Base-by-base conservation (phyloP, 2,113 vertebrate genomes). In the Fregetta grallaria region DNA sequence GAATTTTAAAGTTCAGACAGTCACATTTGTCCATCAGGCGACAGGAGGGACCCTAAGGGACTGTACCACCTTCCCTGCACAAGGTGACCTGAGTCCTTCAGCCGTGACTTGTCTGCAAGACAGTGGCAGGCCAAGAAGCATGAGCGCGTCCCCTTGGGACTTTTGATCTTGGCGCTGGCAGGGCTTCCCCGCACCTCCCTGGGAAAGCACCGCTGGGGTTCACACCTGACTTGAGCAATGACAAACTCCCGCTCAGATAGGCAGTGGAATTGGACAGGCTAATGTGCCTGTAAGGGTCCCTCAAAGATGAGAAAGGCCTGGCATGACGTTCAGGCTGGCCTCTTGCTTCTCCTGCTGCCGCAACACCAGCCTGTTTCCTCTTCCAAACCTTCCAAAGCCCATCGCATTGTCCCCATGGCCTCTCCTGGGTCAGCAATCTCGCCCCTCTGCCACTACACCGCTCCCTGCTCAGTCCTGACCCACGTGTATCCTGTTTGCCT, bases 361-460 rank as follows among this genome's bases (percentile, higher is more conserved):
- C 30, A 67, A 29, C 26, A 62, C 34, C 36, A 53, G 23, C 18
- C 30, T 36, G 15, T 73, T 84, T 45, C 36, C 22, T 75, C 73
- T 92, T 85, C 67, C 38, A 61, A 27, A n/a, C 42, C 20, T 72
- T 23, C 62, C 50, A 84, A 70, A 86, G 6, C 4, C 42, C 32
- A 30, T 55, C 4, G 1, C 15, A 22, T 38, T 1, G 0, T 50
- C 29, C 26, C 42, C 26, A 3, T 45, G 38, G 40, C 20, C 12
- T 86, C 72, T 62, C 8, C 4, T 1, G 1, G 55, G 6, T 45
- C 52, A 66, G 56, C 25, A 91, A 10, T 49, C 50, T 25, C 14
- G 3, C 16, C 7, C 6, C 59, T 53, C 27, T 89, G 58, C n/a
- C 67, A 47, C 8, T 22, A 32, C 6, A 7, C 30, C 3, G 9